These are phyloP conservation scores for Hesperophylax magnus DNA, from an alignment of 1,140 invertebrate species.

Conservation along the genomic window DNA sequence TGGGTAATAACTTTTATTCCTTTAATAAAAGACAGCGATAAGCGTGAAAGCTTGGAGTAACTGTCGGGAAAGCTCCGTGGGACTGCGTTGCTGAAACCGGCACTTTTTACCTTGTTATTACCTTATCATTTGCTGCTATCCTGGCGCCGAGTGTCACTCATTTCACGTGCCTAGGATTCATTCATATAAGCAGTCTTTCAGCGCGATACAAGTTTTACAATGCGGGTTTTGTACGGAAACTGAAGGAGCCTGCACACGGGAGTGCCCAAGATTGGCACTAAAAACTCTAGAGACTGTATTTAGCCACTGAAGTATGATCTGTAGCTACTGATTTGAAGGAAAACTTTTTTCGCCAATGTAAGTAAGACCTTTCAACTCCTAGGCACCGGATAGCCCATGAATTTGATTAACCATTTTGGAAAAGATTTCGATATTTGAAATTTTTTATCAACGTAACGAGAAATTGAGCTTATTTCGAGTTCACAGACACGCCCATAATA, in stretches of 20 bases:
- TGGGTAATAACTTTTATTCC: conserved; percentile 29
- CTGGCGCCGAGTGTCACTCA: not conserved
- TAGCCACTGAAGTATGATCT: no score
- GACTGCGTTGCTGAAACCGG: not conserved
- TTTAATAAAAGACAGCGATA: conserved; percentile 31
- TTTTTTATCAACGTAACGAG: no score
- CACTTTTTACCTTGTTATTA: not conserved
- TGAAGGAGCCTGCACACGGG: not conserved
- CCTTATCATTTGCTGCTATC: not conserved
- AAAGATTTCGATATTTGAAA: no score
- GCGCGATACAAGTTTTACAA: not conserved
- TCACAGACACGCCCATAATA: no score
- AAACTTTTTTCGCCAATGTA: no score
- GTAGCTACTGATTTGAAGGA: no score
- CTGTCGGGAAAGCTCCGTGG: not conserved
- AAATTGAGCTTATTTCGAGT: no score
- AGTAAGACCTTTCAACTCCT: no score
- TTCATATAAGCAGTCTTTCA: not conserved
- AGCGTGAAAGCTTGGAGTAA: not conserved
- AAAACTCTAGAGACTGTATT: no score
- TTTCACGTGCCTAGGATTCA: not conserved
- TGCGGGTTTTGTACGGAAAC: not conserved
- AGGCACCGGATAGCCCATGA: no score
- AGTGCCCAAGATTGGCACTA: no score
- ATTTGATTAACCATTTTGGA: no score